phyloP scores from a whole-genome alignment of 1,140 invertebrate genomes.

The Cheumatopsyche charites region DNA sequence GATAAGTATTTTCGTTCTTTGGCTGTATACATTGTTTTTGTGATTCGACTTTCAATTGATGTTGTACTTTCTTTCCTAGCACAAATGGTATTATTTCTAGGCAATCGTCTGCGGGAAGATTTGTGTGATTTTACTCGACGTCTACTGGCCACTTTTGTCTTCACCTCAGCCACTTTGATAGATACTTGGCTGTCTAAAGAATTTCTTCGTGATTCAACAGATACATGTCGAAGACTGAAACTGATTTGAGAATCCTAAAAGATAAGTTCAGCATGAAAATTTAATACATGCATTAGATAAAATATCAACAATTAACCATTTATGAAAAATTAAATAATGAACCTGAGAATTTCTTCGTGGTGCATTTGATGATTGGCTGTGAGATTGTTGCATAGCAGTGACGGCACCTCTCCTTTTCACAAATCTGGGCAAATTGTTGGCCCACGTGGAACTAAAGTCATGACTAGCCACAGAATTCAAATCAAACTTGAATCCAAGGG shows the following conservation, averaged over 20 bases:
- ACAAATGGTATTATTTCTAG: conserved; percentile 52
- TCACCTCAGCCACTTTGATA: conserved; percentile 80
- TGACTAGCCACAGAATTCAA: conserved; percentile 78
- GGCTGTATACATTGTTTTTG: conserved; percentile 47
- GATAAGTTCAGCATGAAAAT: neutral
- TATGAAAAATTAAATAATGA: conserved; percentile 47
- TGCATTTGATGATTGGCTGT: conserved; percentile 61
- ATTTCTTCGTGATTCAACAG: conserved; percentile 80
- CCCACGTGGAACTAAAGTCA: conserved; percentile 83
- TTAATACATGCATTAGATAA: neutral
- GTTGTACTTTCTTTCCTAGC: conserved; percentile 73
- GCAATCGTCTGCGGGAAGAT: conserved; percentile 55
- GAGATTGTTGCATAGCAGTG: conserved; percentile 64
- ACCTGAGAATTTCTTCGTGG: conserved; percentile 59
- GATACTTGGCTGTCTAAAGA: conserved; percentile 85
- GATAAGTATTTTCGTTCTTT: conserved; percentile 47
- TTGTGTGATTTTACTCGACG: conserved; percentile 57
- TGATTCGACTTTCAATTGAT: conserved; percentile 72
- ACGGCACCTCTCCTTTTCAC: conserved; percentile 81
- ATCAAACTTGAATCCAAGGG: conserved; percentile 86
- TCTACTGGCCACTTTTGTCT: conserved; percentile 69
- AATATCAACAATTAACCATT: neutral
- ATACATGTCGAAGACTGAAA: conserved; percentile 76
- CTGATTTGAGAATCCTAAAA: conserved; percentile 79
- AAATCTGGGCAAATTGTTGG: conserved; percentile 84